Base-by-base conservation (phyloP, 2,797 vertebrate genomes). In the Leptatherina wallacei region DNA sequence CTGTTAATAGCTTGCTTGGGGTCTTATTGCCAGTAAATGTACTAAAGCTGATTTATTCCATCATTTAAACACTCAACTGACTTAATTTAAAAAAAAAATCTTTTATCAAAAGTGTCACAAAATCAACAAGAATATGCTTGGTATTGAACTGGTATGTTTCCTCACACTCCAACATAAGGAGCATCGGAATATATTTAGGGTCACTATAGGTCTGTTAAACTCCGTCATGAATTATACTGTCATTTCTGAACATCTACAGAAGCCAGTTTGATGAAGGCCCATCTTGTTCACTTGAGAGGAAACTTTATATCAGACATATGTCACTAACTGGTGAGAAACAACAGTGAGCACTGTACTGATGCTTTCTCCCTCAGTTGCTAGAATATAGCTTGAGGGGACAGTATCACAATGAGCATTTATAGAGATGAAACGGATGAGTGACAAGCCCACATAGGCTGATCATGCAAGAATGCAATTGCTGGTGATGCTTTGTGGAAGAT, bases 331-430 rank as follows among this genome's bases (percentile, higher is more conserved):
- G 54, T 75, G 75, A 82, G 69, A 75, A 75, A 90, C 91, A 92
- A 92, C 78, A 88, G 88, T 51, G 75, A 73, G 82, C 87, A 90
- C 85, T 93, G 88, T 92, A 24, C 74, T 87, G 77, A 88, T 58
- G 75, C 67, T 78, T 73, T 61, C 76, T 71, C 65, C 77, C 78
- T 75, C 71, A 58, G 71, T 75, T 73, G 44, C 73, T 63, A 80
- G 80, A 80, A 65, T 63, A 78, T 88, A 70, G 87, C 91, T 92
- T 62, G 82, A 90, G 91, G 91, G 84, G 69, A 85, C 68, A 65
- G 78, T 58, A 51, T 82, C 76, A 90, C 85, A 90, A 88, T 80
- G 83, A 70, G 76, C 89, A 83, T 80, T 92, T 87, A 87, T 88
- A 73, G 70, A 80, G 84, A 83, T 68, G 57, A 68, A 69, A 56